Evolutionary conservation across 2,888 invertebrate species (phyloP).

Genomic region (Cheilosia impressa): DNA sequence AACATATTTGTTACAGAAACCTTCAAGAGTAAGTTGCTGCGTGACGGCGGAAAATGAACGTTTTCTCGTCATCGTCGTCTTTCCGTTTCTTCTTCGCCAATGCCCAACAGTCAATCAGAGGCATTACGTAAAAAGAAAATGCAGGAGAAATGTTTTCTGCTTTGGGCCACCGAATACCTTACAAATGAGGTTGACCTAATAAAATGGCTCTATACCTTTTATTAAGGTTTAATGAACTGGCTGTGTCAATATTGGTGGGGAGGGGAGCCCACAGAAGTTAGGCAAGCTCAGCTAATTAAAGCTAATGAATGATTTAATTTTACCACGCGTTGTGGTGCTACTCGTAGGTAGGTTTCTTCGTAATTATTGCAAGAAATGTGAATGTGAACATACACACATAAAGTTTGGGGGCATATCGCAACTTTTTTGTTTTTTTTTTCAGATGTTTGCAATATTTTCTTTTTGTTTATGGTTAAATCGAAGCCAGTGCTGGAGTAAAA

Average conservation of each 20-base stretch:
- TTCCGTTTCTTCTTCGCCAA: background rate
- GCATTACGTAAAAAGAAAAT: slow-evolving; percentile 30
- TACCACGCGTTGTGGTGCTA: slow-evolving; percentile 11
- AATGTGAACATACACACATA: background rate
- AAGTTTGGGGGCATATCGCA: background rate
- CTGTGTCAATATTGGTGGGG: slow-evolving; percentile 18
- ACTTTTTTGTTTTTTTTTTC: too few species aligned
- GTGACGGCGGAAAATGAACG: background rate
- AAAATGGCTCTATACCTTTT: slow-evolving; percentile 18
- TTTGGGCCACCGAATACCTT: slow-evolving; percentile 8
- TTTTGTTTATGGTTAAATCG: too few species aligned
- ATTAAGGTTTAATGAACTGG: slow-evolving; percentile 50
- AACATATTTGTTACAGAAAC: slow-evolving; percentile 4
- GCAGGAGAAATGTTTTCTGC: slow-evolving; percentile 2
- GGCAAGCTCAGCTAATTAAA: slow-evolving; percentile 42
- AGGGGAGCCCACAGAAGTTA: slow-evolving; percentile 10
- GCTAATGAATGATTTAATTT: slow-evolving; percentile 39
- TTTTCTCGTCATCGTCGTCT: background rate
- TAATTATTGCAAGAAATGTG: slow-evolving; percentile 16
- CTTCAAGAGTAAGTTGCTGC: background rate
- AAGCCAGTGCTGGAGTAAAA: too few species aligned
- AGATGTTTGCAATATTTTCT: too few species aligned
- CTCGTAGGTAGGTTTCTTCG: slow-evolving; percentile 9
- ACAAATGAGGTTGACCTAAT: slow-evolving; percentile 53
- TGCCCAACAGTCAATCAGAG: slow-evolving; percentile 25